Evolutionary conservation across 2,797 vertebrate genomes (phyloP).

Genomic region (Tangara arthus): DNA sequence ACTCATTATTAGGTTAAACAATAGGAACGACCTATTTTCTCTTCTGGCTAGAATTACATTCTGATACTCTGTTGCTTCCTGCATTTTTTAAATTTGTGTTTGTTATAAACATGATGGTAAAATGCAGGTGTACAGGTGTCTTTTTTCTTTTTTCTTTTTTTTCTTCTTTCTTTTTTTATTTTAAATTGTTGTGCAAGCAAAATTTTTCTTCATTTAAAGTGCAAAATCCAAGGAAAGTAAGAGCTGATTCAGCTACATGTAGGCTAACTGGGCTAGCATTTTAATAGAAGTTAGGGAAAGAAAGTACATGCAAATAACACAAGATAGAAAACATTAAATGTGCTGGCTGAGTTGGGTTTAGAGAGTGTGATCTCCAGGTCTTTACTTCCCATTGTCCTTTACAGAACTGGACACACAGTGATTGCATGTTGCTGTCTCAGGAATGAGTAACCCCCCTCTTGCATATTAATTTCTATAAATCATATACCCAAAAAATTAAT

Average conservation of each 20-base stretch:
- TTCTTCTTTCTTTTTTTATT: not conserved
- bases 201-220: not conserved
- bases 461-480: not conserved
- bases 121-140: not conserved
- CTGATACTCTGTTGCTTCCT: not conserved
- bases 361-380: not conserved
- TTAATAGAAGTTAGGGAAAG: not conserved
- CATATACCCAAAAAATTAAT: not conserved
- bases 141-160: not conserved
- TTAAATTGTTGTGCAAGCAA: not conserved
- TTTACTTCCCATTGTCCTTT: not conserved
- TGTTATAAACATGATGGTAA: not conserved
- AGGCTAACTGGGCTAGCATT: not conserved
- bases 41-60: not conserved
- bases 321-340: not conserved
- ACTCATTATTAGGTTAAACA: not conserved
- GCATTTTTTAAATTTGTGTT: not conserved
- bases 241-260: conserved; percentile 26
- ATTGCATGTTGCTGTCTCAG: not conserved
- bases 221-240: not conserved
- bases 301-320: not conserved
- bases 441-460: not conserved
- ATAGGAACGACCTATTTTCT: conserved; percentile 1
- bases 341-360: not conserved
- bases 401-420: not conserved